Percentiles rank a stretch among this genome's conserved stretches.
These are phyloP conservation scores for Caenorhabditis briggsae DNA, from an alignment of 1,140 invertebrate species.

Conservation along the genomic window DNA sequence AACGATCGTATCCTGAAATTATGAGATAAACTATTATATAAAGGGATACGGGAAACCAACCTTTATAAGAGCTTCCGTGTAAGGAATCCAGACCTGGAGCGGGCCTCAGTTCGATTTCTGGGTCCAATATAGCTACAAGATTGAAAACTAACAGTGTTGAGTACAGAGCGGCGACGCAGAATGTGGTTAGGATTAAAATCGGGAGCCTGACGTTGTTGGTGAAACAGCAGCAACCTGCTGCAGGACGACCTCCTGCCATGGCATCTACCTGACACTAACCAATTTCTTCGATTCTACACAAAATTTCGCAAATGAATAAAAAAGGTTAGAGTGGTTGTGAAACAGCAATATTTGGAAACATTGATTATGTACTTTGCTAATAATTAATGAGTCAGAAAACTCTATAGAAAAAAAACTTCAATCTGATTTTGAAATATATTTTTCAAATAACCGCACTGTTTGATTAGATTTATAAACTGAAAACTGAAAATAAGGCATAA, in stretches of 20 bases:
- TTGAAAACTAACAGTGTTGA: conserved; percentile 65
- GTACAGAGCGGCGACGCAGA: conserved; percentile 47
- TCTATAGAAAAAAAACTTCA: too few relatives aligned
- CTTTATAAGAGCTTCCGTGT: conserved; percentile 58
- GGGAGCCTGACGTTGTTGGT: conserved; percentile 60
- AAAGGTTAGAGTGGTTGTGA: too few relatives aligned
- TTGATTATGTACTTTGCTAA: too few relatives aligned
- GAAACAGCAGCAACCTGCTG: conserved; percentile 62
- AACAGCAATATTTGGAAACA: too few relatives aligned
- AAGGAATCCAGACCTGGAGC: conserved; percentile 54
- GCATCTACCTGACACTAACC: not conserved
- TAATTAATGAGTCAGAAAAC: too few relatives aligned
- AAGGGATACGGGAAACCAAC: conserved; percentile 6
- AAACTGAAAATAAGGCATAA: not conserved
- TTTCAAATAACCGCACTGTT: too few relatives aligned
- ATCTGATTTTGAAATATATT: too few relatives aligned
- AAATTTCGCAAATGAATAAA: not conserved
- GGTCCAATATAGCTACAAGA: conserved; percentile 55
- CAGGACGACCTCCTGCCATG: conserved; percentile 32
- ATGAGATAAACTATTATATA: not conserved
- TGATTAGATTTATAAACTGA: not conserved
- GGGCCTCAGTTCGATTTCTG: conserved; percentile 45
- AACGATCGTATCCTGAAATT: not conserved
- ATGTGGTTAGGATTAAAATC: conserved; percentile 43
- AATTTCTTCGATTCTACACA: too few relatives aligned